phyloP scores from a whole-genome alignment of 1,140 invertebrate genomes.

The Rhagoletis pomonella region DNA sequence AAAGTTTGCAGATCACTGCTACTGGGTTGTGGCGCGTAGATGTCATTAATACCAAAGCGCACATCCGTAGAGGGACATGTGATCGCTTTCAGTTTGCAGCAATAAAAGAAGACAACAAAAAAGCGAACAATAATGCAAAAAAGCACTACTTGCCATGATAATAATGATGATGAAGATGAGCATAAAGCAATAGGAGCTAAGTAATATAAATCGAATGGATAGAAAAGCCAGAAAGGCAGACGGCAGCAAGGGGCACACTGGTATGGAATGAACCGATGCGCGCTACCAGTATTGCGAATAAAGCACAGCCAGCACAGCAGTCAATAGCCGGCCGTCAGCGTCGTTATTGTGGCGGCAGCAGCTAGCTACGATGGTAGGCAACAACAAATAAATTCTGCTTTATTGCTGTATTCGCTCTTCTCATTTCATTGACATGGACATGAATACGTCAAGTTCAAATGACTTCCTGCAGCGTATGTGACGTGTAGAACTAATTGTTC shows the following conservation, averaged over 20 bases:
- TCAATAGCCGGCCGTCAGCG: not conserved
- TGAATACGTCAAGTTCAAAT: slow-evolving; percentile 56
- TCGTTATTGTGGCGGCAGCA: not conserved
- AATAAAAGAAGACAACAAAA: slow-evolving; percentile 67
- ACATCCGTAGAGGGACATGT: slow-evolving; percentile 74
- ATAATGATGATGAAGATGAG: slow-evolving; percentile 54
- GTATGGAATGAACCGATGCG: no score
- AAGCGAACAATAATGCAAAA: slow-evolving; percentile 59
- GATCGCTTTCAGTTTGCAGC: slow-evolving; percentile 65
- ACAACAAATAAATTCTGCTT: not conserved
- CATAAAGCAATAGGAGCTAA: slow-evolving; percentile 55
- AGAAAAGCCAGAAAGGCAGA: no score
- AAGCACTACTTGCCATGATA: not conserved
- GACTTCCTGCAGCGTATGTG: slow-evolving; percentile 73
- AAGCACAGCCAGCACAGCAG: not conserved
- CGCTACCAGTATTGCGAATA: slow-evolving; percentile 34
- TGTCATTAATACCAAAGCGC: slow-evolving; percentile 71
- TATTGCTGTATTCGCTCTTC: not conserved
- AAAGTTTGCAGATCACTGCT: slow-evolving; percentile 53
- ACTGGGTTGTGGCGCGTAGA: slow-evolving; percentile 54
- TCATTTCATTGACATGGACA: slow-evolving; percentile 19
- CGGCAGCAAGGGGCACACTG: not conserved
- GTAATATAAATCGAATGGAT: slow-evolving; percentile 3
- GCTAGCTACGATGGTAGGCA: not conserved
- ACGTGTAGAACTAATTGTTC: slow-evolving; percentile 74